Base-by-base conservation (phyloP, 2,113 vertebrate species). In the Bufo bufo region DNA sequence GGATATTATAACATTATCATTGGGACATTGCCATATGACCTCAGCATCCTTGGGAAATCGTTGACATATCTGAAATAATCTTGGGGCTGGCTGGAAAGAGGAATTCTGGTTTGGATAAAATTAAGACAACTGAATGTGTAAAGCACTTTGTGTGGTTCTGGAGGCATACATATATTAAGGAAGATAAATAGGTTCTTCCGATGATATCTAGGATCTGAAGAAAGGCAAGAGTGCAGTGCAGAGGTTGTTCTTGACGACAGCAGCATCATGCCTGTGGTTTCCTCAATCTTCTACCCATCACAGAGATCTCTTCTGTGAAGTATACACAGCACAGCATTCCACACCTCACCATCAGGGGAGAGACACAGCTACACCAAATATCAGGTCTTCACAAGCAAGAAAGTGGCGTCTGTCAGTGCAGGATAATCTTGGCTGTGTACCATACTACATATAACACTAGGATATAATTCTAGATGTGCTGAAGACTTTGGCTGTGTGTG, bases 11-110 rank as follows among this genome's bases (percentile, higher is more conserved):
- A 82, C 79, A 82, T 82, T 82, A 47, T 63, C 63, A 56, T 49
- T 82, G 79, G 79, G 79, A 61, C 3, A n/a, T 47, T 82, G 79
- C 79, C 79, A 82, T 47, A 63, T 82, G 79, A 82, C 52, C 58
- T 63, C 58, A 63, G 79, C 58, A 45, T 82, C 79, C 58, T 59
- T 63, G 79, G 59, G 79, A 82, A 82, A 82, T 45, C 4, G 58
- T 82, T 63, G 56, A 82, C 79, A 82, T 47, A 82, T 17, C n/a
- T 82, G 52, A 43, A 23, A 54, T 56, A 80, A 80, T 74, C 47
- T 80, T 52, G 59, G 77, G 0, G 54, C 43, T 80, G 58, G 54
- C 23, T 58, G 77, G 54, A 74, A 56, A 56, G 52, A 56, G 56
- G 49, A 33, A 23, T 78, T 78, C 50, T n/a, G 77, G 77, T 54